phyloP scores from a whole-genome alignment of 2,888 invertebrate genomes.

The Agriopis aurantiaria region DNA sequence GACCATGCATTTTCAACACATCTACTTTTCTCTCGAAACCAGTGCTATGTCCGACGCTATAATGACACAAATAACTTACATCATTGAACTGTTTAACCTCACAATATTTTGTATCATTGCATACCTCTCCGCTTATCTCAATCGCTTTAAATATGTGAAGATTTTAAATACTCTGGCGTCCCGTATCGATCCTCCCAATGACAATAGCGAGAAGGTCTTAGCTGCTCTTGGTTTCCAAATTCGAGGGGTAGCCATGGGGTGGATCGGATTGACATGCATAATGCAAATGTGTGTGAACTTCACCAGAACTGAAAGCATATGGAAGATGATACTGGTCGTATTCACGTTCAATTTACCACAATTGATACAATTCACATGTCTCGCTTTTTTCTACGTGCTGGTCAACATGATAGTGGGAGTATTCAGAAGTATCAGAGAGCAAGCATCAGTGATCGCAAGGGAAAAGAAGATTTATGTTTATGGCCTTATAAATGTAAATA shows the following conservation, averaged over 20 bases:
- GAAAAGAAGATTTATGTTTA: constrained; percentile 42
- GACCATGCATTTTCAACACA: constrained; percentile 58
- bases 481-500: constrained; percentile 51
- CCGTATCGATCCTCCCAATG: constrained; percentile 53
- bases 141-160: constrained; percentile 63
- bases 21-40: constrained; percentile 54
- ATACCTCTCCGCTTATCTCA: constrained; percentile 61
- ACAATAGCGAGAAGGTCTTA: constrained; percentile 51
- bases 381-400: constrained; percentile 65
- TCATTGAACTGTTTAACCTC: constrained; percentile 61
- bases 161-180: constrained; percentile 63
- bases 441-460: constrained; percentile 44
- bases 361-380: constrained; percentile 64
- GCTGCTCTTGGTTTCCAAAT: constrained; percentile 56
- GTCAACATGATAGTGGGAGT: constrained; percentile 61
- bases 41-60: constrained; percentile 59
- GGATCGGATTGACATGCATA: constrained; percentile 49
- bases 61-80: constrained; percentile 70
- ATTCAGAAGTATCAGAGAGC: constrained; percentile 58
- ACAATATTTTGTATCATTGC: constrained; percentile 55
- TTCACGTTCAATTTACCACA: constrained; percentile 68
- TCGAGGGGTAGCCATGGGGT: constrained; percentile 48
- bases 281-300: constrained; percentile 63
- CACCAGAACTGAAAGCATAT: constrained; percentile 60
- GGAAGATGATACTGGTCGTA: constrained; percentile 67